Evolutionary conservation across 2,888 invertebrate genomes (phyloP).

Genomic region (Leucania comma): DNA sequence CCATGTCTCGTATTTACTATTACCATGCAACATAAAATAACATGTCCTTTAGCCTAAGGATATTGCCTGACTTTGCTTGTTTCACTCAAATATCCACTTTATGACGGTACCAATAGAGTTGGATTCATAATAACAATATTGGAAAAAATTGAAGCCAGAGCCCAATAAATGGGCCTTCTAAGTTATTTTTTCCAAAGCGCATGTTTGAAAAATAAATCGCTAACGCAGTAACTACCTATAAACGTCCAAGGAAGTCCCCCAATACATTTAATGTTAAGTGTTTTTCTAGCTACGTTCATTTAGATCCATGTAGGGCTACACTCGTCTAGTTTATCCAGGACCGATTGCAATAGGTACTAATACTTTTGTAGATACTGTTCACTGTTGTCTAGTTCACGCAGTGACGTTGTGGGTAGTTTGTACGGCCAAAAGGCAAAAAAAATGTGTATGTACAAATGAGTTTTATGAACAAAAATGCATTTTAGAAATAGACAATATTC

Average conservation of each 20-base stretch:
- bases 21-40: too few species aligned
- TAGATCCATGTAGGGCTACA: conserved; percentile 18
- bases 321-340: conserved; percentile 61
- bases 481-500: conserved; percentile 10
- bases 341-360: conserved; percentile 34
- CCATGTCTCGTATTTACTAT: too few species aligned
- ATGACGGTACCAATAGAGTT: too few species aligned
- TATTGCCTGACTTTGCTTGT: too few species aligned
- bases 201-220: not conserved
- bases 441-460: too few species aligned
- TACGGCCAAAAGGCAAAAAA: not conserved
- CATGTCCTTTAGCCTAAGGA: too few species aligned
- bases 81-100: too few species aligned
- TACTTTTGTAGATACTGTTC: conserved; percentile 56
- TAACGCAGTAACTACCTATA: not conserved
- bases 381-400: conserved; percentile 47
- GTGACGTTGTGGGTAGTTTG: conserved; percentile 41
- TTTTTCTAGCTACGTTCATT: conserved; percentile 14
- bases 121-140: too few species aligned
- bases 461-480: not conserved
- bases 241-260: not conserved
- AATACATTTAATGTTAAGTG: conserved; percentile 1
- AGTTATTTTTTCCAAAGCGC: not conserved
- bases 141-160: too few species aligned
- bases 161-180: too few species aligned